A percentile compares a stretch with the other conserved stretches of the same genome.
These are phyloP conservation scores for Melipona quadrifasciata DNA, from an alignment of 1,140 invertebrate genomes.

Conservation along the genomic window DNA sequence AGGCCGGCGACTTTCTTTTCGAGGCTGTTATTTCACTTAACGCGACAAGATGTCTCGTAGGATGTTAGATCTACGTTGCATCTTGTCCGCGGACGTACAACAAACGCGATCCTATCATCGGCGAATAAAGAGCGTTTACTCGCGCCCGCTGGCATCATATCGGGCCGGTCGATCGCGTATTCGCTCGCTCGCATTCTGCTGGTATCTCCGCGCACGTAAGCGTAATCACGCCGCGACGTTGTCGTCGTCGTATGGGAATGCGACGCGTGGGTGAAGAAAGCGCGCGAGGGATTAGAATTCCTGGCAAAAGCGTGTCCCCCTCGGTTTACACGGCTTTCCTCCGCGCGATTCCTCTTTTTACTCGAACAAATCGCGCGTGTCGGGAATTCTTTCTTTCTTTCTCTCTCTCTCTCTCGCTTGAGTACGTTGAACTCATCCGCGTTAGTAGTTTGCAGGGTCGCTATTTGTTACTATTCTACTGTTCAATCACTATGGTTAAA, in stretches of 20 bases:
- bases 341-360: background rate
- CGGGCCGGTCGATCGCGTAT: conserved; percentile 19
- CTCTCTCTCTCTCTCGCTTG: background rate
- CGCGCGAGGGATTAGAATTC: conserved; percentile 59
- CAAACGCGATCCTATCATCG: conserved; percentile 30
- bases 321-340: conserved; percentile 32
- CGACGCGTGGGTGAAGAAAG: conserved; percentile 60
- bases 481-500: too few relatives aligned
- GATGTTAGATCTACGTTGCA: background rate
- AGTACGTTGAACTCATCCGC: background rate
- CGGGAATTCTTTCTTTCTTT: background rate
- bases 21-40: background rate
- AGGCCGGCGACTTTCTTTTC: background rate
- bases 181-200: conserved; percentile 8
- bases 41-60: background rate
- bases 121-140: conserved; percentile 45
- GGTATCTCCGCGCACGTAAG: background rate
- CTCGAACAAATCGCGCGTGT: background rate
- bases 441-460: too few relatives aligned
- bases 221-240: conserved; percentile 57
- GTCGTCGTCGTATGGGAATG: conserved; percentile 58
- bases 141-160: conserved; percentile 17
- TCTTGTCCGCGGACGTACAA: background rate
- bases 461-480: too few relatives aligned
- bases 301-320: conserved; percentile 43